Evolutionary conservation across 2,888 invertebrate species (phyloP).

Genomic region (Oxycera nigricornis): DNA sequence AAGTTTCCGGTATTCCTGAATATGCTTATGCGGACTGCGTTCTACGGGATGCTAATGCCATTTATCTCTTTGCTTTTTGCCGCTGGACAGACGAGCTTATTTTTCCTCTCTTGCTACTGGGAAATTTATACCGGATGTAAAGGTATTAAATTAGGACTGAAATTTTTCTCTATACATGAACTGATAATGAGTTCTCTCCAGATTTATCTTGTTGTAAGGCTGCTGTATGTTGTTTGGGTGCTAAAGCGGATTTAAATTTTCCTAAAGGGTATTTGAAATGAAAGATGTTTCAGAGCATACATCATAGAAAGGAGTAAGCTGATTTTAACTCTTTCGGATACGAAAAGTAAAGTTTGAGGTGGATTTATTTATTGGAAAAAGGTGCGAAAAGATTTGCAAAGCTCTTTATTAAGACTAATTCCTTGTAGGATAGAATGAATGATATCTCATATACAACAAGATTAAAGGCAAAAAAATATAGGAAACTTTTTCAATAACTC

Average conservation of each 20-base stretch:
- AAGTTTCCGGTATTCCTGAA: constrained; percentile 46
- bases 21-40: constrained; percentile 46
- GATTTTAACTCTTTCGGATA: no score
- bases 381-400: no score
- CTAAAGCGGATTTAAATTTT: not conserved
- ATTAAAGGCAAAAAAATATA: no score
- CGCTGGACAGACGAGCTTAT: constrained; percentile 22
- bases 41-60: constrained; percentile 45
- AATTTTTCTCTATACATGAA: constrained; percentile 27
- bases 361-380: no score
- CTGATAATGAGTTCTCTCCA: constrained; percentile 33
- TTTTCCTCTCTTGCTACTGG: constrained; percentile 38
- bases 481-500: no score
- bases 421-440: no score
- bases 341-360: no score
- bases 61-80: constrained; percentile 43
- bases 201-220: not conserved
- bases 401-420: no score
- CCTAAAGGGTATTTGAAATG: not conserved
- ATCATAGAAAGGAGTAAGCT: no score
- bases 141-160: constrained; percentile 44
- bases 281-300: not conserved
- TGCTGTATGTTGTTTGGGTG: not conserved
- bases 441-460: no score
- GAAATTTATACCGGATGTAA: constrained; percentile 43